Base-by-base conservation (phyloP, 2,113 vertebrate species). In the Pachypanchax playfairii region DNA sequence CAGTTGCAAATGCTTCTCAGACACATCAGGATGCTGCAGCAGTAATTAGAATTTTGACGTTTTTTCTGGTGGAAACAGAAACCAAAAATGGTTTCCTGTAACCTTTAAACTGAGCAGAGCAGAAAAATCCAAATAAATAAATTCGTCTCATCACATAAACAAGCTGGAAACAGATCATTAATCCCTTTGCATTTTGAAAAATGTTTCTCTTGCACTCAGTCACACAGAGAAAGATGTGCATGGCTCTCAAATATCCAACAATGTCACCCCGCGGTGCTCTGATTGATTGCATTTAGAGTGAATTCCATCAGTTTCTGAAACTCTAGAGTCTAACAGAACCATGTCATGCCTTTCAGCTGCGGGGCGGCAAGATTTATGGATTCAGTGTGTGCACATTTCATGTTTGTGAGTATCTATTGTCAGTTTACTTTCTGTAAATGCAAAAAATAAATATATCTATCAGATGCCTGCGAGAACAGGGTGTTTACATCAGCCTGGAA, bases 231-330 rank as follows among this genome's bases (percentile, higher is more conserved):
- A 52, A 72, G 50, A 58, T 66, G 61, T 35, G 65, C 62, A 66
- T 46, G 25, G 53, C 31, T 84, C 83, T 90, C 85, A 87, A 75
- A 87, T 89, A 87, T 87, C 85, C 60, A 59, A 79, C 86, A 88
- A 88, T 88, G 89, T 91, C 84, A 90, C 89, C 86, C 88, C 82
- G 76, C 76, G 52, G 79, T 79, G 75, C 77, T 83, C 77, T 77
- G 75, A 75, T 68, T 85, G 81, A 88, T 87, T 73, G 71, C 77
- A 87, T 85, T 87, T 67, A 69, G 85, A 88, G 86, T 71, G 81
- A 72, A 73, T 88, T 89, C 88, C 83, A 89, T 86, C 76, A 86
- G 87, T 85, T 73, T 79, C 66, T 71, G 85, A 90, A 91, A 89
- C 79, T 72, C 65, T 81, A 90, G 81, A 79, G 70, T 79, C 67